Evolutionary conservation across 2,888 invertebrate genomes (phyloP), one percentile per base, ranked within the genome.

Genomic region (Axea sp.): DNA sequence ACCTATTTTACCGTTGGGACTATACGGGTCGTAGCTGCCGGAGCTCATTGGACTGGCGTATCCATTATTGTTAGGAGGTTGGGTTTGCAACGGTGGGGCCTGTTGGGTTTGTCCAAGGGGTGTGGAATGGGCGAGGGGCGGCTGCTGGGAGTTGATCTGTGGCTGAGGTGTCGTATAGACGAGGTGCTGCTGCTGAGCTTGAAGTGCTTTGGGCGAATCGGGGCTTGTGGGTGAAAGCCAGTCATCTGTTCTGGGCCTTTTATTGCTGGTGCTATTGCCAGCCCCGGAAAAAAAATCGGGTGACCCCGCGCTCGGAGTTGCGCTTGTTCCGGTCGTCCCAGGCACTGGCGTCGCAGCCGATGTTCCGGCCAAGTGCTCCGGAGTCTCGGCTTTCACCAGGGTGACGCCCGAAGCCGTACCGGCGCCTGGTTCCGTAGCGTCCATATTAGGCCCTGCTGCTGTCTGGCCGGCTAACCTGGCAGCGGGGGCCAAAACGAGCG

Each of bases 1-100:
- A 95, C 95, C 94, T 91, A 94, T 92, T 91, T 95, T 95, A 84
- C 94, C 95, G 88, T 94, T 95, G 77, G 95, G 95, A 89, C 95
- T 95, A 88, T 95, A 95, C 1, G 95, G 95, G 81, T 95, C 95
- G 89, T 95, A 96, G 91, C 95, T 95, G 88, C 95, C 93, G 9
- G 94, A 93, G 53, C 95, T 95, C 90, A 95, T 92, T 11, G 95
- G 95, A 78, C 95, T 95, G 49, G 95, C 93, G 88, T 95, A 96
- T 57, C 95, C 95, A 82, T 94, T 94, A 84, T 91, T 92, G 77
- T 91, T 85, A 55, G 84, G 78, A 35, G 84, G 83, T 45, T 80
- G 83, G 37, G 79, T 78, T 45, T 81, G 80, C 41, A 24, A 7
- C 3, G 83, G 79, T 6, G 83, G 81, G 51, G 79, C 80, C 51